Evolutionary conservation across 92 coral and sea anemone species (phyloP), one percentile per base, ranked within the genome.

Genomic region (Zoanthus gigantus): DNA sequence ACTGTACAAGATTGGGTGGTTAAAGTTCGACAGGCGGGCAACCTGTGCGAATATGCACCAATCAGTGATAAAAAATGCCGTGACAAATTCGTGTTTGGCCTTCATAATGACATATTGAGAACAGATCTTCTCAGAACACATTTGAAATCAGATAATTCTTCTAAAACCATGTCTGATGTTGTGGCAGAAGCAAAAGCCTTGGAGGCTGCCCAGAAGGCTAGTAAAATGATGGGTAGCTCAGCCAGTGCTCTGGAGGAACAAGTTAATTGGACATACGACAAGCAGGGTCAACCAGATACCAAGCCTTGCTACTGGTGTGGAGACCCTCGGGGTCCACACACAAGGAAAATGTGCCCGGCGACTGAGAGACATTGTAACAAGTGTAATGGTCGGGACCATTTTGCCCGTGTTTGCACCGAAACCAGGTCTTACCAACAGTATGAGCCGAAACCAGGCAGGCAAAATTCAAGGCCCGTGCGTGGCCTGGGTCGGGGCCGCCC

Each of bases 81-180:
- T 12, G 92, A 89, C 61, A 83, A 78, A 85, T 90, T 90, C 56
- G 83, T 90, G 17, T 85, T 90, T 85, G 92, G 89, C 6, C 86
- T 84, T 12, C 86, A 79, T 56, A 47, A 68, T 68, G 82, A 52
- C 28, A 71, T 23, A 60, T 84, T 85, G 58, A 48, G 88, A 53
- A 85, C 88, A 4, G 88, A 85, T 53, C 80, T 72, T 18, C 72
- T 85, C 17, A 85, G 60, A 53, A 85, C 89, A 61, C 89, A 85
- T 16, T 9, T 85, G 28, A 73, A 74, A 74, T 30, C 82, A 16
- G 72, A 85, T 47, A 75, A 85, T 42, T 30, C 82, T 16, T 28
- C 48, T 18, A 85, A 72, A 53, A 71, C 37, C 65, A 29, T 74
- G 89, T 30, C 52, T 0, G 83, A 56, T 85, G 83, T 85, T 72